Evolutionary conservation across 1,140 invertebrate genomes (phyloP).

Genomic region (Stenopsyche tienmushanensis): DNA sequence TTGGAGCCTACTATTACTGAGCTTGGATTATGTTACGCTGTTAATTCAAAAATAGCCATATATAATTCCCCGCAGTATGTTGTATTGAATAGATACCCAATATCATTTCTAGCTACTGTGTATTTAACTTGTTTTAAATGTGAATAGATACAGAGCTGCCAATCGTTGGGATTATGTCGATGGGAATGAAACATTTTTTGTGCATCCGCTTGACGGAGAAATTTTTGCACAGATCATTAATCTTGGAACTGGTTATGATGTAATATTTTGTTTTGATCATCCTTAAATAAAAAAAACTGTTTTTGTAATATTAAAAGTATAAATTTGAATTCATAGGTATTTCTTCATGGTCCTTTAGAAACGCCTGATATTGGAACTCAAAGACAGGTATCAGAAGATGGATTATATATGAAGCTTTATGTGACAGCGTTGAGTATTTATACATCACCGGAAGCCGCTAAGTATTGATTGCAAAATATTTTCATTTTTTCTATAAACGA

Average conservation of each 20-base stretch:
- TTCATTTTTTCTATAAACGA: neutral
- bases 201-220: conserved; percentile 69
- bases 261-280: conserved; percentile 44
- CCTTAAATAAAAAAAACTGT: neutral
- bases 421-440: conserved; percentile 53
- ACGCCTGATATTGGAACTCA: conserved; percentile 60
- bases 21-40: conserved; percentile 65
- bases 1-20: conserved; percentile 62
- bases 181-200: conserved; percentile 57
- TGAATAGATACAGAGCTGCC: conserved; percentile 57
- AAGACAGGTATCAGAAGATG: conserved; percentile 51
- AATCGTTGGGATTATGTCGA: conserved; percentile 57
- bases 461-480: conserved; percentile 39
- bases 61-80: conserved; percentile 62
- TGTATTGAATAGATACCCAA: neutral
- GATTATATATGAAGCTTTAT: conserved; percentile 53
- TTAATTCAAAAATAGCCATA: conserved; percentile 63
- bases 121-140: neutral
- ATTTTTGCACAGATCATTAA: conserved; percentile 71
- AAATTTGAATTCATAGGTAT: too few relatives aligned
- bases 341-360: conserved; percentile 60
- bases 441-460: conserved; percentile 50
- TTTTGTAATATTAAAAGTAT: conserved; percentile 8
- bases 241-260: conserved; percentile 62
- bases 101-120: conserved; percentile 1